phyloP scores from a whole-genome alignment of 2,797 vertebrate species.

The Schizothorax lantsangensis region DNA sequence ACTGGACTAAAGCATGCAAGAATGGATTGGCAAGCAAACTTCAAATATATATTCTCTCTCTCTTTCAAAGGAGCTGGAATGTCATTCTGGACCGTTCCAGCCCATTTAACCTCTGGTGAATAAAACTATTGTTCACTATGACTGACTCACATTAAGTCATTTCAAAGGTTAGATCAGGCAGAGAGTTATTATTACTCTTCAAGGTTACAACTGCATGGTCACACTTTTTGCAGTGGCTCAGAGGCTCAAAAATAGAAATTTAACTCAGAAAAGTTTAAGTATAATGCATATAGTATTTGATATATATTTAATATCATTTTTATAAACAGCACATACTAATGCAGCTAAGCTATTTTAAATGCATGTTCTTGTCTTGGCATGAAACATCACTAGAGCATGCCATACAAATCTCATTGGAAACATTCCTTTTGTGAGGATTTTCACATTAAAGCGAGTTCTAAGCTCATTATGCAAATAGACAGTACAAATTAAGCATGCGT shows the following conservation, averaged over 20 bases:
- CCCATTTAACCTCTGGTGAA: background rate
- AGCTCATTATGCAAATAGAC: slow-evolving; percentile 32
- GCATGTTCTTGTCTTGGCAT: background rate
- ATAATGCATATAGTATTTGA: background rate
- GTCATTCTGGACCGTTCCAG: background rate
- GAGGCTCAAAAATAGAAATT: background rate
- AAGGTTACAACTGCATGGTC: background rate
- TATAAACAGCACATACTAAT: background rate
- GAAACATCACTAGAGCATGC: background rate
- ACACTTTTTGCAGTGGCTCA: background rate
- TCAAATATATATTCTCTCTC: background rate
- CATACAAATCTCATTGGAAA: background rate
- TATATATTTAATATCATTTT: background rate
- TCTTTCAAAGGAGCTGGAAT: background rate
- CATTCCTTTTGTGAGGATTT: background rate
- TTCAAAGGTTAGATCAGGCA: background rate
- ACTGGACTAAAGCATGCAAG: background rate
- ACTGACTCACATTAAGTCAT: background rate
- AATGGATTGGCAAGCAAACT: background rate
- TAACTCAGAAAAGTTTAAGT: background rate
- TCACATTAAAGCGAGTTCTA: slow-evolving; percentile 3
- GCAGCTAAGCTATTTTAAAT: background rate
- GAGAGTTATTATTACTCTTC: background rate
- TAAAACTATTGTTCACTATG: background rate
- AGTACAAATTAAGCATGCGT: slow-evolving; percentile 1